phyloP scores from a whole-genome alignment of 2,113 vertebrate genomes.

The Macquaria ambigua region DNA sequence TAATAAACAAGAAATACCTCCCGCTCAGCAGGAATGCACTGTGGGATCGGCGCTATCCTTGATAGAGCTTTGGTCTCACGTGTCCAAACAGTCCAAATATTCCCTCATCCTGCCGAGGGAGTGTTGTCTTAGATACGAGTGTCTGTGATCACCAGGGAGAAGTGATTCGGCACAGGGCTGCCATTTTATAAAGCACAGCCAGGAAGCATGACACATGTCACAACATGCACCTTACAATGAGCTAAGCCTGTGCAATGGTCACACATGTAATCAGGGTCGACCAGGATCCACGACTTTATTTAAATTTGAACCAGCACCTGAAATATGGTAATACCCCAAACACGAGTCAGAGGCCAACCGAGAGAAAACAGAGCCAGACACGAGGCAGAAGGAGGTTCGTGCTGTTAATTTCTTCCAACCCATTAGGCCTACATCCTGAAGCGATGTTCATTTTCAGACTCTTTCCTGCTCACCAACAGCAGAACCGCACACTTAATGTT shows the following conservation, averaged over 20 bases:
- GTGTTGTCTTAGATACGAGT: slow-evolving; percentile 73
- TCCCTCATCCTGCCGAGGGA: slow-evolving; percentile 70
- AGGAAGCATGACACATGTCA: slow-evolving; percentile 48
- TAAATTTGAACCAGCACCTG: slow-evolving; percentile 60
- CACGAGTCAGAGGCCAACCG: slow-evolving; percentile 61
- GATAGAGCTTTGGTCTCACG: slow-evolving; percentile 77
- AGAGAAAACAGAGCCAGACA: slow-evolving; percentile 57
- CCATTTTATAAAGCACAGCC: slow-evolving; percentile 53
- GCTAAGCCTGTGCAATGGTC: slow-evolving; percentile 15
- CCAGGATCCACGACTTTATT: slow-evolving; percentile 15
- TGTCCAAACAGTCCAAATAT: slow-evolving; percentile 77
- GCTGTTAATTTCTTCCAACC: slow-evolving; percentile 74
- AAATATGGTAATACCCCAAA: slow-evolving; percentile 57
- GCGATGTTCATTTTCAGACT: slow-evolving; percentile 64
- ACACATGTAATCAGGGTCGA: slow-evolving; percentile 10
- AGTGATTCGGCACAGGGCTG: slow-evolving; percentile 61
- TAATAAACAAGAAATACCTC: slow-evolving; percentile 83
- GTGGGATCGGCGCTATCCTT: slow-evolving; percentile 74
- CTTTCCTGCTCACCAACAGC: slow-evolving; percentile 53
- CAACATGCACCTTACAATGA: slow-evolving; percentile 32
- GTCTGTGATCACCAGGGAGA: slow-evolving; percentile 66
- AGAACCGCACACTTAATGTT: slow-evolving; percentile 45
- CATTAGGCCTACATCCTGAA: slow-evolving; percentile 70
- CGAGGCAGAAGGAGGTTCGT: slow-evolving; percentile 58
- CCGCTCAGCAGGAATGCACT: slow-evolving; percentile 80